These are phyloP conservation scores for Dusona sp. DNA, from an alignment of 2,888 invertebrate genomes.

Conservation along the genomic window DNA sequence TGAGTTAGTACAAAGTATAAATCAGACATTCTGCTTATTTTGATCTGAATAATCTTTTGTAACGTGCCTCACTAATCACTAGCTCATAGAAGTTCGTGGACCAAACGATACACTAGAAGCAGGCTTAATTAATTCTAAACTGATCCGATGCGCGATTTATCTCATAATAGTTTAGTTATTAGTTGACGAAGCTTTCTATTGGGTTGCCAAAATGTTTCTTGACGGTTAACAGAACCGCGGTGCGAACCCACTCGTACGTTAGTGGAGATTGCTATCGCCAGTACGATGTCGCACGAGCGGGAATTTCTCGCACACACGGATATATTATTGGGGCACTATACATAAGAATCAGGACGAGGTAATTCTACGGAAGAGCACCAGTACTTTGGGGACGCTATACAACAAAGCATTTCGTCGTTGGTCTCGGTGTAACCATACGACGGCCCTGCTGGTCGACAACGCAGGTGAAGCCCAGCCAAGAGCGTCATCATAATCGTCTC, in stretches of 20 bases:
- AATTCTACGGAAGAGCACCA: neutral
- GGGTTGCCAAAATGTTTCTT: neutral
- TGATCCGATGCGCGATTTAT: neutral
- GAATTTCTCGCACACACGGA: neutral
- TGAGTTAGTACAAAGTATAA: neutral
- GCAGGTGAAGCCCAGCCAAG: conserved; percentile 66
- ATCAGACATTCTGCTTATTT: neutral
- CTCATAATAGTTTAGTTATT: neutral
- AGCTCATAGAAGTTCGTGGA: neutral
- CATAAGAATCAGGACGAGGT: neutral
- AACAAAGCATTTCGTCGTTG: conserved; percentile 62
- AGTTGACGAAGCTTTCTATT: neutral
- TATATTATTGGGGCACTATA: conserved; percentile 1
- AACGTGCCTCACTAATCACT: no score
- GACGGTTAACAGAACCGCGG: neutral
- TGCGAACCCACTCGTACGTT: neutral
- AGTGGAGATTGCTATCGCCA: neutral
- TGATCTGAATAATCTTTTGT: no score
- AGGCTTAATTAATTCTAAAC: neutral
- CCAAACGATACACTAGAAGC: neutral
- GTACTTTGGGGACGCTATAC: conserved; percentile 7
- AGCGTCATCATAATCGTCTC: conserved; percentile 56
- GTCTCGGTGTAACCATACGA: conserved; percentile 46
- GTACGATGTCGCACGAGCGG: neutral
- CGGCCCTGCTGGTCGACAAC: conserved; percentile 56